Percentiles rank a stretch among this genome's conserved stretches.
These are phyloP conservation scores for Rhorus exstirpatorius DNA, from an alignment of 2,888 invertebrate genomes.

Conservation along the genomic window DNA sequence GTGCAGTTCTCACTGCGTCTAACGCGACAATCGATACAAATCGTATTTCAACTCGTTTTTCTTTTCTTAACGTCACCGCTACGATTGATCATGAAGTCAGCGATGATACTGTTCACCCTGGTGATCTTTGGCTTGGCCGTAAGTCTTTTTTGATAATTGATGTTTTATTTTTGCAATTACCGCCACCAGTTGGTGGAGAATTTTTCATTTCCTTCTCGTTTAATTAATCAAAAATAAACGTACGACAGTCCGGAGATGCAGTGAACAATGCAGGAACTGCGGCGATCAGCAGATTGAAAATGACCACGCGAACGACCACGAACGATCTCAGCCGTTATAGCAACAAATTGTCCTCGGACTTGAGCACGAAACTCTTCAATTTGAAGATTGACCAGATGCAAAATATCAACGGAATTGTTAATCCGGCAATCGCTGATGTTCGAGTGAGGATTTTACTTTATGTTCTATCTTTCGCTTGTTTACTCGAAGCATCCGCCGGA, in stretches of 20 bases:
- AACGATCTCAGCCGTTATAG: slow-evolving; percentile 59
- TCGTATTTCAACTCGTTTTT: background rate
- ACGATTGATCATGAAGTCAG: slow-evolving; percentile 40
- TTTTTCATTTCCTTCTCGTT: too few species aligned
- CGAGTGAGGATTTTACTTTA: slow-evolving; percentile 54
- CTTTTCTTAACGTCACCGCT: background rate
- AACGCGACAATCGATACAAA: background rate
- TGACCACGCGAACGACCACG: slow-evolving; percentile 4
- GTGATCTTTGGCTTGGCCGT: slow-evolving; percentile 36
- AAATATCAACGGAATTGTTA: slow-evolving; percentile 65
- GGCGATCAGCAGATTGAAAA: slow-evolving; percentile 57
- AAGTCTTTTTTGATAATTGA: too few species aligned
- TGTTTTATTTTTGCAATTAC: too few species aligned
- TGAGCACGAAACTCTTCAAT: slow-evolving; percentile 57
- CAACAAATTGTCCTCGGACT: slow-evolving; percentile 43
- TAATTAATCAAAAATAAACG: too few species aligned
- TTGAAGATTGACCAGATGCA: slow-evolving; percentile 62
- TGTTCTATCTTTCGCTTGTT: background rate
- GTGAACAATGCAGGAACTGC: slow-evolving; percentile 34
- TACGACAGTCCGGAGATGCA: slow-evolving; percentile 40
- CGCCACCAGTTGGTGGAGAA: too few species aligned
- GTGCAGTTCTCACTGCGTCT: background rate
- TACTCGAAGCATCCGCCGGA: too few species aligned
- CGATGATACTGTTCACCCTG: slow-evolving; percentile 26
- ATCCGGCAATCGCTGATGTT: slow-evolving; percentile 60